A percentile compares a stretch with the other conserved stretches of the same genome.
These are phyloP conservation scores for Macrobrachium nipponense DNA, from an alignment of 1,140 invertebrate genomes.

Conservation along the genomic window DNA sequence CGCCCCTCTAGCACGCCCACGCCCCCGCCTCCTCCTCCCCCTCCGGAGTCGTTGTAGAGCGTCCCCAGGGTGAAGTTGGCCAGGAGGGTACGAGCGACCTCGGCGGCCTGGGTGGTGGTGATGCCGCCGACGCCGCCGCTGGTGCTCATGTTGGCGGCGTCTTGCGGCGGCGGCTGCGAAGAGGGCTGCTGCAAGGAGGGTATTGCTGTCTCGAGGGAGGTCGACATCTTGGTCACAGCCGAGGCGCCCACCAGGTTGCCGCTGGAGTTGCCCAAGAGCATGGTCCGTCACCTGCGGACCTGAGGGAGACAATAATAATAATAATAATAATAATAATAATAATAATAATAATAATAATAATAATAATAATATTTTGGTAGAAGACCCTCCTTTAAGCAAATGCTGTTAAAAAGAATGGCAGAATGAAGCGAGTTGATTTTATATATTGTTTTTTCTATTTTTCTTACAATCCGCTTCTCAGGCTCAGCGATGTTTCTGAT, in stretches of 20 bases:
- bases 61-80: slow-evolving; percentile 19
- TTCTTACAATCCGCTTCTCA: no score
- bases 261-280: neutral
- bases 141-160: neutral
- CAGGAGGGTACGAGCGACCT: neutral
- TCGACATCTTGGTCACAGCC: no score
- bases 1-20: neutral
- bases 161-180: neutral
- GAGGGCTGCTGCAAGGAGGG: neutral
- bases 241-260: no score
- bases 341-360: no score
- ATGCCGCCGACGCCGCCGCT: neutral
- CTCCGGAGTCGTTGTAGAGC: slow-evolving; percentile 28
- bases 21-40: neutral
- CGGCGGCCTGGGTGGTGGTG: neutral
- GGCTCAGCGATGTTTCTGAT: no score
- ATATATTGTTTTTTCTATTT: no score
- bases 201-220: neutral
- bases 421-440: no score
- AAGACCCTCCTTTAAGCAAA: no score
- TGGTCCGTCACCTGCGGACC: slow-evolving; percentile 13
- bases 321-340: no score
- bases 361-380: no score
- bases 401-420: no score
- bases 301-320: neutral